phyloP scores from a whole-genome alignment of 2,113 vertebrate genomes.

The Gopherus evgoodei region DNA sequence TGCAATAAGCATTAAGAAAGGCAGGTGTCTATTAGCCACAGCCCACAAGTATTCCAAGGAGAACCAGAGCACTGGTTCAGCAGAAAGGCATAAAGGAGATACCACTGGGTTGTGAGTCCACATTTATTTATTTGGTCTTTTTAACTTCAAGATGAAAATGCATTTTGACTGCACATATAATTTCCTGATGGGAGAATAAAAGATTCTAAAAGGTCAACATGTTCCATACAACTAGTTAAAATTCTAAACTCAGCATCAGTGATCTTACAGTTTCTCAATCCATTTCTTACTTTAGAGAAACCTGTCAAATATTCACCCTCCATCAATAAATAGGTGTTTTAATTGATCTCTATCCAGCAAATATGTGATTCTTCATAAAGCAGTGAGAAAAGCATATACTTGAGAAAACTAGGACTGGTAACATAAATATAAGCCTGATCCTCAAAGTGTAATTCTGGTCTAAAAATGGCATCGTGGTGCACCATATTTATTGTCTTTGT shows the following conservation, averaged over 20 bases:
- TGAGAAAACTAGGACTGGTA: not conserved
- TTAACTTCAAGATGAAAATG: not conserved
- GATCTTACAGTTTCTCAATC: not conserved
- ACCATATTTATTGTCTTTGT: not conserved
- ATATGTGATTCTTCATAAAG: not conserved
- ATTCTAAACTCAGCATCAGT: not conserved
- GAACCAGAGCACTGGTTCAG: not conserved
- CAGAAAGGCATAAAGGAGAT: not conserved
- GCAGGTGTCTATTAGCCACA: not conserved
- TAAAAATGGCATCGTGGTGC: not conserved
- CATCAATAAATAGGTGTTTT: not conserved
- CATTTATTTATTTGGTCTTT: not conserved
- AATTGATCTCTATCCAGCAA: not conserved
- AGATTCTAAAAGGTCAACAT: not conserved
- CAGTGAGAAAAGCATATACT: not conserved
- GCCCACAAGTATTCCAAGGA: not conserved
- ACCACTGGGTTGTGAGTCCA: not conserved
- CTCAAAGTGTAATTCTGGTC: not conserved
- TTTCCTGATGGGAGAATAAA: not conserved
- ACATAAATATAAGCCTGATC: not conserved
- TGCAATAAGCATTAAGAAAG: not conserved
- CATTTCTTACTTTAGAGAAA: not conserved
- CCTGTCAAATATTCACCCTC: not conserved
- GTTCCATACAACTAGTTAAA: not conserved
- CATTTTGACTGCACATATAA: not conserved